Evolutionary conservation across 2,797 vertebrate species (phyloP).

Genomic region (Micrastur ruficollis): DNA sequence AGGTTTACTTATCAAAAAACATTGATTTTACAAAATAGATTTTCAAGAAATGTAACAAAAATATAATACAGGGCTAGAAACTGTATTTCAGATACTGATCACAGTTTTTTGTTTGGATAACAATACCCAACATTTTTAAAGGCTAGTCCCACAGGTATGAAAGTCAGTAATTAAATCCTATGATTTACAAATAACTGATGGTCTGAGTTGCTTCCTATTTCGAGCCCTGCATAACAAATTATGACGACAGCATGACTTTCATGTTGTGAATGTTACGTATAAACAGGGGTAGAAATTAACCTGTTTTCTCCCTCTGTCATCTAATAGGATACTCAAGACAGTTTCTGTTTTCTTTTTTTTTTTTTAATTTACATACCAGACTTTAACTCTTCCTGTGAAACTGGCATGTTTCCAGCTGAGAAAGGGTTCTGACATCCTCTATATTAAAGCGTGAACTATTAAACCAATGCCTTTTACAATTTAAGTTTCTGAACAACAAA

Average conservation of each 20-base stretch:
- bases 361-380: constrained; percentile 3
- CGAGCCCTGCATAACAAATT: constrained; percentile 73
- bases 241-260: constrained; percentile 62
- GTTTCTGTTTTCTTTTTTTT: neutral
- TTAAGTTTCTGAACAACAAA: neutral
- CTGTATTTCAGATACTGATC: constrained; percentile 49
- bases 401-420: constrained; percentile 24
- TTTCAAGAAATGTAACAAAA: constrained; percentile 40
- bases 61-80: constrained; percentile 74
- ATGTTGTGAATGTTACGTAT: constrained; percentile 60
- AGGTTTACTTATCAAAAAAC: constrained; percentile 6
- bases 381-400: constrained; percentile 27
- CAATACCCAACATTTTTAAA: neutral
- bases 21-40: constrained; percentile 1
- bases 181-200: constrained; percentile 33
- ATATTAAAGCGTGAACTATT: neutral
- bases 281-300: constrained; percentile 82
- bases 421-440: constrained; percentile 35
- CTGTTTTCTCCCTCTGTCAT: constrained; percentile 51
- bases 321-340: constrained; percentile 30
- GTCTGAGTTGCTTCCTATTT: constrained; percentile 54
- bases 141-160: constrained; percentile 7
- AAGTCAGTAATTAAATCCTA: constrained; percentile 6
- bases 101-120: constrained; percentile 1
- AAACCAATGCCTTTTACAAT: constrained; percentile 25